Evolutionary conservation across 2,113 vertebrate genomes (phyloP).

Genomic region (Galemys pyrenaicus): DNA sequence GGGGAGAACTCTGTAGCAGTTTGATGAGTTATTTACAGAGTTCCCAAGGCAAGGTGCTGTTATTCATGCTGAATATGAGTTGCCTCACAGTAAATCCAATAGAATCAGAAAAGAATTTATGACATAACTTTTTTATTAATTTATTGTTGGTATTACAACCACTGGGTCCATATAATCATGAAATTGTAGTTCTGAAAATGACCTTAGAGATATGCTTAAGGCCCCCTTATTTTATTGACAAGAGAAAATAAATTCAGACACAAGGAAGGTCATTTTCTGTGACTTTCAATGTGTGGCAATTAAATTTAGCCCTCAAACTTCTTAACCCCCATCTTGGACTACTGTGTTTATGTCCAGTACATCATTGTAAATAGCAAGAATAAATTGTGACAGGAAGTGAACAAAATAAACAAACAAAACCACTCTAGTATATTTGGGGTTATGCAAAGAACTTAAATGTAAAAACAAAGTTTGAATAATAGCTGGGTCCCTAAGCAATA

Average conservation of each 20-base stretch:
- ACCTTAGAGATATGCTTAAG: background rate
- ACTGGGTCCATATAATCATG: background rate
- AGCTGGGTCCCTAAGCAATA: background rate
- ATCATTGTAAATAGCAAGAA: background rate
- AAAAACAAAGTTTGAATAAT: background rate
- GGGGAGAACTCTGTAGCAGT: slow-evolving; percentile 36
- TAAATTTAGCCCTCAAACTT: background rate
- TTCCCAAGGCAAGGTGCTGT: slow-evolving; percentile 37
- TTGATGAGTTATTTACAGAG: slow-evolving; percentile 23
- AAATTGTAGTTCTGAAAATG: slow-evolving; percentile 1
- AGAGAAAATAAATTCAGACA: background rate
- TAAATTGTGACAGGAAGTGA: background rate
- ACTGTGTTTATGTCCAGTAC: background rate
- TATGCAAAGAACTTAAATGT: background rate
- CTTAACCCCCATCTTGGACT: background rate
- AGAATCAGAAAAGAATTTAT: slow-evolving; percentile 22
- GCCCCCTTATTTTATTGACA: background rate
- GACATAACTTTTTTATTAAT: slow-evolving; percentile 12
- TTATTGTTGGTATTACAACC: background rate
- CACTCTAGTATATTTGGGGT: background rate
- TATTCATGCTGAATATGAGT: slow-evolving; percentile 29
- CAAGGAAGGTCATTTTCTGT: background rate
- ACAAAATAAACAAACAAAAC: background rate
- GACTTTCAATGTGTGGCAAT: background rate
- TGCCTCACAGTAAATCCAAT: slow-evolving; percentile 39